These are phyloP conservation scores for Lophochroa leadbeateri DNA, from an alignment of 2,113 vertebrate genomes.

Conservation along the genomic window DNA sequence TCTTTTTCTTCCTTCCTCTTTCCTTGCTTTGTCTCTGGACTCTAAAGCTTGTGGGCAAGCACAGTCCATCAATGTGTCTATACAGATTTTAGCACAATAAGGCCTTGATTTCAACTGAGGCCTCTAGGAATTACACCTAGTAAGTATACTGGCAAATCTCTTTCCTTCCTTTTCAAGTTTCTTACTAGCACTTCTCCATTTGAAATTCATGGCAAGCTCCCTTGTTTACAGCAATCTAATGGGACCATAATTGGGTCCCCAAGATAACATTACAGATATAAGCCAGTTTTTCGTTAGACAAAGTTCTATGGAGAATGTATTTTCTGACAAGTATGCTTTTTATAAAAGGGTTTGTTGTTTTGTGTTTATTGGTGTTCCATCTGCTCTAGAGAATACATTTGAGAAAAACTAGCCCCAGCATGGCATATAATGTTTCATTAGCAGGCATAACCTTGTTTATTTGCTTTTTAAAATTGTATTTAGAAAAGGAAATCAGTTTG, in stretches of 20 bases:
- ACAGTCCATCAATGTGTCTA: neutral
- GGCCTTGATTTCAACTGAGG: neutral
- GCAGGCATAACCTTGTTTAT: conserved; percentile 81
- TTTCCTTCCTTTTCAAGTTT: neutral
- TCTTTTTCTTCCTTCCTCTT: neutral
- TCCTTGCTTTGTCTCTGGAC: neutral
- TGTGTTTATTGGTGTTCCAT: conserved; percentile 71
- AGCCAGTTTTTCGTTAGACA: conserved; percentile 44
- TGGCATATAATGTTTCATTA: conserved; percentile 82
- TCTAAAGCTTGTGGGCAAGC: neutral
- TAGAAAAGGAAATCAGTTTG: conserved; percentile 83
- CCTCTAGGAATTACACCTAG: conserved; percentile 2
- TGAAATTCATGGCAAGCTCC: conserved; percentile 5
- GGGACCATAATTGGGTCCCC: neutral
- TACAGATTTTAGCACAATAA: conserved; percentile 7
- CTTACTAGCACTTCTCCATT: neutral
- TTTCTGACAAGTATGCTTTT: conserved; percentile 72
- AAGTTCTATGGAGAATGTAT: conserved; percentile 46
- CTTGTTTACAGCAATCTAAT: conserved; percentile 14
- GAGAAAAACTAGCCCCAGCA: conserved; percentile 73
- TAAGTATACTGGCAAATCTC: neutral
- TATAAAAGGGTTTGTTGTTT: conserved; percentile 62
- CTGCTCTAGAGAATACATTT: conserved; percentile 72
- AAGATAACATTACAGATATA: conserved; percentile 42
- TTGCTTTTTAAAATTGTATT: conserved; percentile 84